phyloP scores from a whole-genome alignment of 1,140 invertebrate species.

The Ostrea edulis region DNA sequence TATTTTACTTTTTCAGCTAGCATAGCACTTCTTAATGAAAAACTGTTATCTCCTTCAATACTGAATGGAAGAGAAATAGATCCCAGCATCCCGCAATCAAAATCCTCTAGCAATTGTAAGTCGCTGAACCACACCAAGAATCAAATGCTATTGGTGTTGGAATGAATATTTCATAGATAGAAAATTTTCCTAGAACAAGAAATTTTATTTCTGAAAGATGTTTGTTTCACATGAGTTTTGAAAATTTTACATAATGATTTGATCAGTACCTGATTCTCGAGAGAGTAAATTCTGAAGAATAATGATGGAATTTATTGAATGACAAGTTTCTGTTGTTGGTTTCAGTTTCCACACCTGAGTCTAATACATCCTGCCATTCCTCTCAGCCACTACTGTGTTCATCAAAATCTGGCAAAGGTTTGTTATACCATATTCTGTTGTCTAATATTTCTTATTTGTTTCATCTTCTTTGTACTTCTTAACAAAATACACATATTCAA shows the following conservation, averaged over 20 bases:
- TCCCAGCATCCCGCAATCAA: neutral
- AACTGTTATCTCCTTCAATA: conserved; percentile 4
- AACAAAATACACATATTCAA: neutral
- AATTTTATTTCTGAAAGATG: too few relatives aligned
- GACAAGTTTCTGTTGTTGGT: neutral
- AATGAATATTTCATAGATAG: too few relatives aligned
- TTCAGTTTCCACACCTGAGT: conserved; percentile 43
- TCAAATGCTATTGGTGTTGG: neutral
- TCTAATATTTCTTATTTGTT: neutral
- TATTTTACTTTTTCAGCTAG: conserved; percentile 25
- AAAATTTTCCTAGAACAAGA: too few relatives aligned
- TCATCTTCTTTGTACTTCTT: neutral
- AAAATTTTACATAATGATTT: too few relatives aligned
- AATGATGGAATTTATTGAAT: neutral
- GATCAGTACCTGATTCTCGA: too few relatives aligned
- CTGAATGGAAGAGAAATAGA: conserved; percentile 26
- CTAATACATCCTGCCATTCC: conserved; percentile 22
- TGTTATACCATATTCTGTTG: neutral
- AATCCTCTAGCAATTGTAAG: conserved; percentile 29
- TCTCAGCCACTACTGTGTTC: neutral
- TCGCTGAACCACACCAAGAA: neutral
- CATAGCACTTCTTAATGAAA: conserved; percentile 14
- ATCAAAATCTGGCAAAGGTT: neutral
- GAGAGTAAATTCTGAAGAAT: too few relatives aligned
- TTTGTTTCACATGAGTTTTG: too few relatives aligned